These are phyloP conservation scores for Caenorhabditis japonica DNA, from an alignment of 2,888 invertebrate genomes.

Conservation along the genomic window DNA sequence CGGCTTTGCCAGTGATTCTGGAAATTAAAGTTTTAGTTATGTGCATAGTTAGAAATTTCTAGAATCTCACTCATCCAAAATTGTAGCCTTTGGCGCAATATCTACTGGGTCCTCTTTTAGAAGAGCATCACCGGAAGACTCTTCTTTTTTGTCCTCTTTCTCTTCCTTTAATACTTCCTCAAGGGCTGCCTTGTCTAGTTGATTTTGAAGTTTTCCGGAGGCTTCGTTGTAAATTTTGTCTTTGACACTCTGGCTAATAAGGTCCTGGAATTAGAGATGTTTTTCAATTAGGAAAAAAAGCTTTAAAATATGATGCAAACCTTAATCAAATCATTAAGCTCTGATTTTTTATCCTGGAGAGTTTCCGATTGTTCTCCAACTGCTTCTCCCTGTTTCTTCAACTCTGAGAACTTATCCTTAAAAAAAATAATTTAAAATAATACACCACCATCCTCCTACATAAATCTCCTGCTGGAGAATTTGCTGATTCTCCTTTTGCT, in stretches of 20 bases:
- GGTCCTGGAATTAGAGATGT: slow-evolving; percentile 5
- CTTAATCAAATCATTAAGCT: slow-evolving; percentile 45
- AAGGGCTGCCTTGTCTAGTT: slow-evolving; percentile 53
- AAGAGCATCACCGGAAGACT: slow-evolving; percentile 3
- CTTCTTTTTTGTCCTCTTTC: slow-evolving; percentile 26
- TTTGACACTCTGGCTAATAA: slow-evolving; percentile 32
- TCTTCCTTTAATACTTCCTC: slow-evolving; percentile 49
- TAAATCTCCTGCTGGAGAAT: slow-evolving; percentile 42
- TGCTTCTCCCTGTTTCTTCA: slow-evolving; percentile 39
- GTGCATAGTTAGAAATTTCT: not conserved
- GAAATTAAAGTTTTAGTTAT: slow-evolving; percentile 2
- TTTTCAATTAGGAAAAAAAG: not conserved
- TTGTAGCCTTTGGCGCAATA: slow-evolving; percentile 49
- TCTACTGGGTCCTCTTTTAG: slow-evolving; percentile 16
- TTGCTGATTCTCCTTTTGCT: slow-evolving; percentile 46
- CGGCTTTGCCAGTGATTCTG: slow-evolving; percentile 64
- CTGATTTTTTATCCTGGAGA: slow-evolving; percentile 47
- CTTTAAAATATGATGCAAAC: slow-evolving; percentile 11
- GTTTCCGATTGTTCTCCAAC: slow-evolving; percentile 26
- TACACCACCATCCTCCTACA: slow-evolving; percentile 5
- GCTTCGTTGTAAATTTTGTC: slow-evolving; percentile 35
- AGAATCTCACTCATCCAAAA: slow-evolving; percentile 58
- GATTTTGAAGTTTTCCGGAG: slow-evolving; percentile 42
- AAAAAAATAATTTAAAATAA: not conserved
- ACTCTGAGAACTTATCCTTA: slow-evolving; percentile 38